Conservation (phyloP, 2,888 invertebrate genomes). For the Hetaerina titia region DNA sequence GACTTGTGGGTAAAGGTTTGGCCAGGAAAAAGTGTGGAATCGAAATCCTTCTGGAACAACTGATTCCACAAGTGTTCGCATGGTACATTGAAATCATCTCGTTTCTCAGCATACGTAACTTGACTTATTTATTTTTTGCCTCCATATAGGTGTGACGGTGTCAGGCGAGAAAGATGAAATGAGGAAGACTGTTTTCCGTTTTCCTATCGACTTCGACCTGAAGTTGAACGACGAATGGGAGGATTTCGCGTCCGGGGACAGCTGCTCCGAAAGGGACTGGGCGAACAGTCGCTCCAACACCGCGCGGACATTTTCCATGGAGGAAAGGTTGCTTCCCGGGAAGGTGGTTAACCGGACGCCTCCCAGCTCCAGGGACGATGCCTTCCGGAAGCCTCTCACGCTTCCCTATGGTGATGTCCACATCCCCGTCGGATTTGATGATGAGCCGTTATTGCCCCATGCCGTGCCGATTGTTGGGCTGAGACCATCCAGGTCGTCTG, state of each 20-base stretch:
- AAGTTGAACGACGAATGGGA: slow-evolving; percentile 36
- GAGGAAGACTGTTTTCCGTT: neutral
- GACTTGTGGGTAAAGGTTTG: no score
- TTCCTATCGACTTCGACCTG: slow-evolving; percentile 15
- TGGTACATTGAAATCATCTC: neutral
- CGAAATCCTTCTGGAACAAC: no score
- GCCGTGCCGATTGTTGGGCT: slow-evolving; percentile 24
- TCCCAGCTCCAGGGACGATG: neutral
- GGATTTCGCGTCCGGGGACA: neutral
- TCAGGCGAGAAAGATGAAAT: neutral
- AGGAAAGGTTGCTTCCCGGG: slow-evolving; percentile 8
- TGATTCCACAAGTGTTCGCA: no score
- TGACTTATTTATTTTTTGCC: neutral
- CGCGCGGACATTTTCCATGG: neutral
- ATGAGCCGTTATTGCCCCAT: neutral
- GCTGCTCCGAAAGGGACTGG: neutral
- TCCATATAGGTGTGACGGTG: neutral
- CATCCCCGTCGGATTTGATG: neutral
- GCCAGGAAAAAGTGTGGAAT: no score
- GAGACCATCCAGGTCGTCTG: neutral
- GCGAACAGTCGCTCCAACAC: neutral
- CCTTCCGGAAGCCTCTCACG: neutral
- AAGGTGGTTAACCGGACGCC: slow-evolving; percentile 15
- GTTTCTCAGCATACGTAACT: neutral
- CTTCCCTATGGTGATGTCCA: neutral